Percentiles rank a stretch among this genome's conserved stretches.
Conservation (phyloP, 2,888 invertebrate genomes). For the Melanostoma scalare region DNA sequence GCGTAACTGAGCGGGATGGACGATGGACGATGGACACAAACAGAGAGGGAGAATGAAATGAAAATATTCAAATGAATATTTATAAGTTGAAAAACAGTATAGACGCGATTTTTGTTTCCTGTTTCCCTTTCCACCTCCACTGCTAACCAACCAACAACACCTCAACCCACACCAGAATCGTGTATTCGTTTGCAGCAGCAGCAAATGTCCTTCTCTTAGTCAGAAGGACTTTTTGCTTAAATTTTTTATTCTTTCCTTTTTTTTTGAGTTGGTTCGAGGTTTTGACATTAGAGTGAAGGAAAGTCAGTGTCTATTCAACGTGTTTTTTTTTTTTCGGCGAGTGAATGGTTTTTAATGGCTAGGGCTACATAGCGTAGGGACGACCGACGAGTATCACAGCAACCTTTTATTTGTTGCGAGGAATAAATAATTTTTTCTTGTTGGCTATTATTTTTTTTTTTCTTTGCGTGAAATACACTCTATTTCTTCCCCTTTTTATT, state of each 20-base stretch:
- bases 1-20: constrained; percentile 19
- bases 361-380: neutral
- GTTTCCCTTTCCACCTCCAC: constrained; percentile 6
- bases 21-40: constrained; percentile 44
- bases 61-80: constrained; percentile 71
- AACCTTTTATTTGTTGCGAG: neutral
- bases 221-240: constrained; percentile 20
- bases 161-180: no score
- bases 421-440: neutral
- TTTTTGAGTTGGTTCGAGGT: constrained; percentile 12
- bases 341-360: constrained; percentile 52
- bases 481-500: constrained; percentile 18
- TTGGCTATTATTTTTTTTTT: constrained; percentile 4
- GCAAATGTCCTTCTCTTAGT: constrained; percentile 32
- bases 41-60: constrained; percentile 36
- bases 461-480: neutral
- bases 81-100: constrained; percentile 64
- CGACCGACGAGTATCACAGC: neutral
- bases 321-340: neutral
- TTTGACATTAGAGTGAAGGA: constrained; percentile 24
- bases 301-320: constrained; percentile 21
- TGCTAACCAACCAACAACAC: no score
- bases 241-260: no score
- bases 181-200: constrained; percentile 8
- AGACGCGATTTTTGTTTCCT: constrained; percentile 56